phyloP scores from a whole-genome alignment of 2,797 vertebrate species.

The Glyptemys insculpta region DNA sequence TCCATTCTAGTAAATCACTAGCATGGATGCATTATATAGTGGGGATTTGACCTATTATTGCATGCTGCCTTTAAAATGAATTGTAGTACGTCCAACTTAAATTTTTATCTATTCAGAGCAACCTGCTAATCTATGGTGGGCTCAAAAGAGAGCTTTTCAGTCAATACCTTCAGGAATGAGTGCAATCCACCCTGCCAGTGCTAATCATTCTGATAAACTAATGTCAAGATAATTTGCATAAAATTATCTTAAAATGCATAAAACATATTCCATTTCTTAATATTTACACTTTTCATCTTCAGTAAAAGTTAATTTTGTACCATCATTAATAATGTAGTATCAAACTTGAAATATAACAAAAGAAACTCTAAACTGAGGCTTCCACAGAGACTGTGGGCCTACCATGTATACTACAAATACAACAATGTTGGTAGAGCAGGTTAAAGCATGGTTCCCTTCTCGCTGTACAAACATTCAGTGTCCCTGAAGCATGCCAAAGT shows the following conservation, averaged over 20 bases:
- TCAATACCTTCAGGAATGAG: neutral
- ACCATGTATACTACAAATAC: neutral
- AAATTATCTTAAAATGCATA: neutral
- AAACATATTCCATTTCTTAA: neutral
- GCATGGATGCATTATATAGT: neutral
- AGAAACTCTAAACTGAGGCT: neutral
- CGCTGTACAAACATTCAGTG: neutral
- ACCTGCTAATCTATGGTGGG: neutral
- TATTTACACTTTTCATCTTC: neutral
- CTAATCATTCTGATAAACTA: neutral
- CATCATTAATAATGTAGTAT: neutral
- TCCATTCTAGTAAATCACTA: neutral
- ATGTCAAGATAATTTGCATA: neutral
- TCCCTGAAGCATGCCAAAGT: neutral
- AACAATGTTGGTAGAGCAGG: accelerated
- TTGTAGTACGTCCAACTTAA: neutral
- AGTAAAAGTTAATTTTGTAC: neutral
- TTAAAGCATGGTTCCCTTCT: neutral
- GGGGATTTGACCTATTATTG: neutral
- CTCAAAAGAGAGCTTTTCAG: neutral
- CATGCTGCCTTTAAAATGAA: neutral
- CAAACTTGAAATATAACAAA: neutral
- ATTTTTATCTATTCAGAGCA: no score
- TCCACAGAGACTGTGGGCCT: neutral
- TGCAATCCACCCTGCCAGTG: neutral